These are phyloP conservation scores for Heliangelus exortis DNA, from an alignment of 2,797 vertebrate species.

Conservation along the genomic window DNA sequence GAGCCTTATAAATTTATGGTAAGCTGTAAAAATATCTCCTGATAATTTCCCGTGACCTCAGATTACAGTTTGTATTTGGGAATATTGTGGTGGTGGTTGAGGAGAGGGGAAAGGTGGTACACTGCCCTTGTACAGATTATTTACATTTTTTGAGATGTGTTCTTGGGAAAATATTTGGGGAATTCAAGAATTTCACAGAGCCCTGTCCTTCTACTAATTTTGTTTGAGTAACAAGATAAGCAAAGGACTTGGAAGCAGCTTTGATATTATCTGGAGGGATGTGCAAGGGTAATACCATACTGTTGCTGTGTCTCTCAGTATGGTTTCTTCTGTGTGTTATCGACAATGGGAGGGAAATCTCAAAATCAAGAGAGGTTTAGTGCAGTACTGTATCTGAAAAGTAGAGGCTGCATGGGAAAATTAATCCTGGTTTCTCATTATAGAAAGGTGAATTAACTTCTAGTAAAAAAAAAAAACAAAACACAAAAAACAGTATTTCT, in stretches of 20 bases:
- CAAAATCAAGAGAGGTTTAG: not conserved
- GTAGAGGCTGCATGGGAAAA: not conserved
- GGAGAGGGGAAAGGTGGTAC: not conserved
- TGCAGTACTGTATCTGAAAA: not conserved
- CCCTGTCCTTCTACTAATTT: not conserved
- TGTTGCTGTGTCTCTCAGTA: not conserved
- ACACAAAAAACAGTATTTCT: not conserved
- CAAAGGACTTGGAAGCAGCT: not conserved
- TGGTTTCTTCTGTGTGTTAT: not conserved
- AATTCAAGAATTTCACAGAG: not conserved
- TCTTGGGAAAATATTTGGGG: conserved; percentile 23
- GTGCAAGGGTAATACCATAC: not conserved
- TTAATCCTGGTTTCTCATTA: not conserved
- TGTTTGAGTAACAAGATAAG: conserved; percentile 18
- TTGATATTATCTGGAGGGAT: conserved; percentile 19
- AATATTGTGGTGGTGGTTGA: not conserved
- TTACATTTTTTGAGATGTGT: not conserved
- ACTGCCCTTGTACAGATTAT: not conserved
- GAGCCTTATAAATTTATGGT: not conserved
- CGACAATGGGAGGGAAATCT: not conserved
- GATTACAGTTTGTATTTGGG: not conserved
- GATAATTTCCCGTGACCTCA: conserved; percentile 34
- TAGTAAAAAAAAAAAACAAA: not conserved
- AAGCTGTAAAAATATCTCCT: not conserved
- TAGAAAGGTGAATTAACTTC: not conserved